Evolutionary conservation across 2,888 invertebrate species (phyloP), one percentile per base, ranked within the genome.

Genomic region (Pilophorus perplexus): DNA sequence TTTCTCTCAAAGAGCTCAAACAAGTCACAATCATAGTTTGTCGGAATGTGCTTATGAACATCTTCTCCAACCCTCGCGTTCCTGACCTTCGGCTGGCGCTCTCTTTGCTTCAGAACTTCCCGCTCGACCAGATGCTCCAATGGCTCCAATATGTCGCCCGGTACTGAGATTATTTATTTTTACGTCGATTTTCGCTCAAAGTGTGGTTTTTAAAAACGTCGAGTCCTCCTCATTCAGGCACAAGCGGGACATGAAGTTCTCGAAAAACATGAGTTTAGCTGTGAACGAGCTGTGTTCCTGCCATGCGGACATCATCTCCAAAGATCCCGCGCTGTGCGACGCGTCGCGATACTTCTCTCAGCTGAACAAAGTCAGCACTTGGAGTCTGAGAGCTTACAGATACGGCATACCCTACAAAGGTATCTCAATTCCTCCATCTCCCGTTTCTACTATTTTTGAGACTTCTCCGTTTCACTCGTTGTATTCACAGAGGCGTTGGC

Each of bases 191-290:
- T 33, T 33, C 33, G 12, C 33, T 33, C 33, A 33, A 33, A 33
- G n/a, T n/a, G n/a, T n/a, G n/a, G n/a, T n/a, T n/a, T n/a, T n/a
- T n/a, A n/a, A n/a, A n/a, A n/a, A n/a, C n/a, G n/a, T 33, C 33
- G 6, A 33, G 12, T 33, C 42, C 33, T 33, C 33, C 12, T 33
- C 12, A 12, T 37, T 12, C 46, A 62, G 62, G 33, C 48, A 44
- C 48, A 44, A 46, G 20, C 62, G 62, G 14, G 62, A 62, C n/a
- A 62, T 62, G 62, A 62, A 62, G 12, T 62, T 62, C 33, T 62
- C 62, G 12, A 46, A 33, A 48, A 62, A 62, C 37, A 62, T 62
- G 62, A 62, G 62, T 33, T 16, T 46, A 3, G 62, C 22, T 8
- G 62, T 62, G 8, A 48, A 46, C 10, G 14, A 25, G 1, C 48